Conservation (phyloP, 2,797 vertebrate genomes). For the Myripristis murdjan region DNA sequence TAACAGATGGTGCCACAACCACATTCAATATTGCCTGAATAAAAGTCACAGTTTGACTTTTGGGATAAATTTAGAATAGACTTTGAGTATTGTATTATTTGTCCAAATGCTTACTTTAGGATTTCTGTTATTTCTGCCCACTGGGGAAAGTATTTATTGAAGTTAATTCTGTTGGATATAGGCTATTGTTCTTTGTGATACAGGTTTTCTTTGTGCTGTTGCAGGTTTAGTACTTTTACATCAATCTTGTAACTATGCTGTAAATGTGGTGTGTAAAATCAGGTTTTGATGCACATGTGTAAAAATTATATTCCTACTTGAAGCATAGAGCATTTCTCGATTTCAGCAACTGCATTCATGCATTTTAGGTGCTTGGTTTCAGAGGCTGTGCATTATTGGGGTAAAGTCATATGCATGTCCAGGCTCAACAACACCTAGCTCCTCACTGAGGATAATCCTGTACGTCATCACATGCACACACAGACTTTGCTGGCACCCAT, state of each 20-base stretch:
- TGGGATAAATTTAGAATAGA: background rate
- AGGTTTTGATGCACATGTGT: background rate
- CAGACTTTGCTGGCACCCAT: no score
- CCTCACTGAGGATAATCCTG: no score
- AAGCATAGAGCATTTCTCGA: no score
- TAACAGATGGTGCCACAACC: slow-evolving; percentile 49
- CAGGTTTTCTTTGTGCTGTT: slow-evolving; percentile 12
- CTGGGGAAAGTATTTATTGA: background rate
- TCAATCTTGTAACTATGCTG: slow-evolving; percentile 24
- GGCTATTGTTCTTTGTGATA: slow-evolving; percentile 5
- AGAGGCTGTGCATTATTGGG: no score
- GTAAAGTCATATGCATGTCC: no score
- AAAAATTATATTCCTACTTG: no score
- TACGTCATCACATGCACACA: no score
- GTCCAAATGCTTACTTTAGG: background rate
- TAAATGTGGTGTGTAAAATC: slow-evolving; percentile 4
- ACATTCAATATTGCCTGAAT: slow-evolving; percentile 61
- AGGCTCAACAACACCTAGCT: no score
- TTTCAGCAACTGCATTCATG: no score
- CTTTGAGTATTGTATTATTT: background rate
- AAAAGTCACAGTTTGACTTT: background rate
- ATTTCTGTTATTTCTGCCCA: background rate
- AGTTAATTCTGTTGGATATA: background rate
- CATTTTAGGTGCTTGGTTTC: no score
- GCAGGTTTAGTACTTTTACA: slow-evolving; percentile 18